Evolutionary conservation across 2,113 vertebrate genomes (phyloP).

Genomic region (Actenoides lindsayi): DNA sequence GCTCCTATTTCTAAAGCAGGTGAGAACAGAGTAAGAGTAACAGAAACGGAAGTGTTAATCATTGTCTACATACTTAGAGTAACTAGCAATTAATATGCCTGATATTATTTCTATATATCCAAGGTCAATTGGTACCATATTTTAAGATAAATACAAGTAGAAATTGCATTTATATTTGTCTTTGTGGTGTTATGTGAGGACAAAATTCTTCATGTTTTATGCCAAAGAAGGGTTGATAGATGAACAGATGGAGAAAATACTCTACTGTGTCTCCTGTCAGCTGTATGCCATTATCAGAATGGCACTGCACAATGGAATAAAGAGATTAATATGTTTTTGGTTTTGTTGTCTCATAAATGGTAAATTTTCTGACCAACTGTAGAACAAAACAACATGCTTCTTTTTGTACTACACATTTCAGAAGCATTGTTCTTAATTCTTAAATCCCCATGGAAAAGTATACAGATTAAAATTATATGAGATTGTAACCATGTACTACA

Average conservation of each 20-base stretch:
- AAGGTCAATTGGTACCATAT: neutral
- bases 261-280: neutral
- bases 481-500: neutral
- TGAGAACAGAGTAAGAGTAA: neutral
- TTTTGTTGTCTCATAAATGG: neutral
- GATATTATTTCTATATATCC: neutral
- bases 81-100: neutral
- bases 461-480: neutral
- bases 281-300: conserved; percentile 27
- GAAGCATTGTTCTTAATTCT: neutral
- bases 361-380: neutral
- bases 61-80: neutral
- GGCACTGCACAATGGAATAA: neutral
- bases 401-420: neutral
- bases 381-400: neutral
- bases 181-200: neutral
- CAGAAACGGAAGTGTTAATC: neutral
- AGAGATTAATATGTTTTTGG: neutral
- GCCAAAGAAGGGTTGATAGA: neutral
- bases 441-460: neutral
- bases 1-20: neutral
- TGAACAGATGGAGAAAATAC: conserved; percentile 55
- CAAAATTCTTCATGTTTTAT: neutral
- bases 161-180: neutral
- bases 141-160: neutral